phyloP scores from a whole-genome alignment of 1,140 invertebrate genomes.

The Rhagoletis pomonella region DNA sequence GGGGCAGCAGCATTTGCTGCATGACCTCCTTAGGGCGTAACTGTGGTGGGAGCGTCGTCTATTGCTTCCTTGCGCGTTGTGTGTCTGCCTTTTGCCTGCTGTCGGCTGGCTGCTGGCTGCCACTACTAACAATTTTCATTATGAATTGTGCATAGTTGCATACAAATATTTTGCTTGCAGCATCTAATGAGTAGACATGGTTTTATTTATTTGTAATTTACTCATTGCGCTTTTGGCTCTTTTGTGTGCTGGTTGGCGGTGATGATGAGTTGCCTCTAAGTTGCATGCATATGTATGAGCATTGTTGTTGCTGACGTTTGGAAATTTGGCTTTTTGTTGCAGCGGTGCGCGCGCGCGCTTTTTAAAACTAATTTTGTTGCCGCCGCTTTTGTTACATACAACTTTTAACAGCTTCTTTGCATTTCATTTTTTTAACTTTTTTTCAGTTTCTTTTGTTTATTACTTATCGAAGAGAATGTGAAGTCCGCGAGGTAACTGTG shows the following conservation, averaged over 20 bases:
- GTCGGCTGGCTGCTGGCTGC: background rate
- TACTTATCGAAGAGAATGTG: slow-evolving; percentile 15
- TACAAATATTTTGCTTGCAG: slow-evolving; percentile 38
- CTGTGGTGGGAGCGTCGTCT: slow-evolving; percentile 58
- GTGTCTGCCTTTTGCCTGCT: background rate
- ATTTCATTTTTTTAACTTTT: background rate
- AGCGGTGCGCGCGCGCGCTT: background rate
- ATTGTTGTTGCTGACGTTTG: slow-evolving; percentile 13
- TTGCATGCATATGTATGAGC: too few species aligned
- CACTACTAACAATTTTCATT: slow-evolving; percentile 30
- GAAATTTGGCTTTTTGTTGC: background rate
- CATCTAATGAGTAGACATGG: slow-evolving; percentile 36
- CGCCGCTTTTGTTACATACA: background rate
- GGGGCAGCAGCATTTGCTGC: slow-evolving; percentile 31
- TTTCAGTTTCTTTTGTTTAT: slow-evolving; percentile 20
- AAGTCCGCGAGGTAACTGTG: slow-evolving; percentile 30
- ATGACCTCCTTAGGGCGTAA: slow-evolving; percentile 70
- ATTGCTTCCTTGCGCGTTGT: slow-evolving; percentile 22
- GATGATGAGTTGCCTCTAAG: background rate
- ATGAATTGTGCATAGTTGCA: slow-evolving; percentile 8
- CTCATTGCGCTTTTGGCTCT: background rate
- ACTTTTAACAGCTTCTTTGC: background rate
- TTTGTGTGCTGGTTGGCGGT: background rate
- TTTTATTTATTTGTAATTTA: slow-evolving; percentile 52
- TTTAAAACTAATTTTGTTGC: background rate